A percentile compares a stretch with the other conserved stretches of the same genome.
These are phyloP conservation scores for Drosophila ironensis DNA, from an alignment of 1,140 invertebrate species.

Conservation along the genomic window DNA sequence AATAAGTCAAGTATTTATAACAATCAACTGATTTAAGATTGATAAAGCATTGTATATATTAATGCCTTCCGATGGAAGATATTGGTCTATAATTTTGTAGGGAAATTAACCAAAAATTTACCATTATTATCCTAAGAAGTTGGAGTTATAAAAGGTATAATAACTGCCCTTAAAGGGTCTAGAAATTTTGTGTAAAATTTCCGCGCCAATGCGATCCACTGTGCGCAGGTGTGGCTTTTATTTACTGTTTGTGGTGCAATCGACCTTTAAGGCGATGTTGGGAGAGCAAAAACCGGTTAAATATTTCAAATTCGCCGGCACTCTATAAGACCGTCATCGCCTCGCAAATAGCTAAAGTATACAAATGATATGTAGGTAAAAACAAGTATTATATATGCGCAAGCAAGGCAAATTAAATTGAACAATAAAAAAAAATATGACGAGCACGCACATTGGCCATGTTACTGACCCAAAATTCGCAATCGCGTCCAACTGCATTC, in stretches of 20 bases:
- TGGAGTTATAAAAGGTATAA: no score
- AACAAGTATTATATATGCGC: background rate
- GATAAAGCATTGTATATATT: no score
- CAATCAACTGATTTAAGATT: no score
- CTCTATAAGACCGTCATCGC: constrained; percentile 29
- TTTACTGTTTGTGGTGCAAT: constrained; percentile 47
- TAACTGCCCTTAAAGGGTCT: no score
- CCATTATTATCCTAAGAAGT: no score
- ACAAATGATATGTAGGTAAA: background rate
- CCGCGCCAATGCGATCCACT: background rate
- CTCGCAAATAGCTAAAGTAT: constrained; percentile 34
- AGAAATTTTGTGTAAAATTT: background rate
- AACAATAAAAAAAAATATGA: background rate
- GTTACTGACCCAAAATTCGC: constrained; percentile 18
- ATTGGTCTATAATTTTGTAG: no score
- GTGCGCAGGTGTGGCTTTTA: constrained; percentile 41
- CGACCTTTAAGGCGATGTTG: constrained; percentile 35
- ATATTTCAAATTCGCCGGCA: constrained; percentile 31
- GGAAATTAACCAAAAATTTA: no score
- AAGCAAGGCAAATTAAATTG: constrained; percentile 9
- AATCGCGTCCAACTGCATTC: background rate
- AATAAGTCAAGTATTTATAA: no score
- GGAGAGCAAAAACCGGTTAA: constrained; percentile 45
- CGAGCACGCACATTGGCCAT: constrained; percentile 12
- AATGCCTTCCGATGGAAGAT: no score